A percentile compares a stretch with the other conserved stretches of the same genome.
Conservation (phyloP, 2,113 vertebrate genomes). For the Axis porcinus region DNA sequence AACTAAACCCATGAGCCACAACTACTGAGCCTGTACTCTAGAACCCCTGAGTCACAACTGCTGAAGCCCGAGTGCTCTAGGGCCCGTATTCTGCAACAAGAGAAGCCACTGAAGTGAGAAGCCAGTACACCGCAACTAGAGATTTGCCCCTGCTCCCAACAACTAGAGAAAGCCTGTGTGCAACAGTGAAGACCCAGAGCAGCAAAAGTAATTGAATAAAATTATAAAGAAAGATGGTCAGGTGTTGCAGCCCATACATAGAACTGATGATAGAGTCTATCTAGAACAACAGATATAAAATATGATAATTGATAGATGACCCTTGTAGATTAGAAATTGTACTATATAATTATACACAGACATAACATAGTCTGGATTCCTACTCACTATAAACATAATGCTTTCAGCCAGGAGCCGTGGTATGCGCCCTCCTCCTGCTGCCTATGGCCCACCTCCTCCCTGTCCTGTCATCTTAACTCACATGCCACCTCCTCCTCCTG, state of each 20-base stretch:
- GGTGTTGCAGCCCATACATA: neutral
- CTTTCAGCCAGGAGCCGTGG: neutral
- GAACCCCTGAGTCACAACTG: neutral
- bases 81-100: neutral
- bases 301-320: neutral
- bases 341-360: neutral
- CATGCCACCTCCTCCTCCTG: neutral
- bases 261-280: neutral
- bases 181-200: neutral
- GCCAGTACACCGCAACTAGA: rapidly evolving
- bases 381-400: neutral
- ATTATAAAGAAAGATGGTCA: neutral
- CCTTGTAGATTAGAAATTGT: neutral
- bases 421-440: neutral
- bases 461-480: neutral
- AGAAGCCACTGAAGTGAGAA: neutral
- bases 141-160: neutral
- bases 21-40: neutral
- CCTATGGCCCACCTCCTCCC: neutral
- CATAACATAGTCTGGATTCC: neutral
- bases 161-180: neutral
- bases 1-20: neutral
- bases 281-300: neutral
- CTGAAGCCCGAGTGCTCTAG: neutral
- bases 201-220: neutral